Base-by-base conservation (phyloP, 2,113 vertebrate species). In the Actinemys pallida region DNA sequence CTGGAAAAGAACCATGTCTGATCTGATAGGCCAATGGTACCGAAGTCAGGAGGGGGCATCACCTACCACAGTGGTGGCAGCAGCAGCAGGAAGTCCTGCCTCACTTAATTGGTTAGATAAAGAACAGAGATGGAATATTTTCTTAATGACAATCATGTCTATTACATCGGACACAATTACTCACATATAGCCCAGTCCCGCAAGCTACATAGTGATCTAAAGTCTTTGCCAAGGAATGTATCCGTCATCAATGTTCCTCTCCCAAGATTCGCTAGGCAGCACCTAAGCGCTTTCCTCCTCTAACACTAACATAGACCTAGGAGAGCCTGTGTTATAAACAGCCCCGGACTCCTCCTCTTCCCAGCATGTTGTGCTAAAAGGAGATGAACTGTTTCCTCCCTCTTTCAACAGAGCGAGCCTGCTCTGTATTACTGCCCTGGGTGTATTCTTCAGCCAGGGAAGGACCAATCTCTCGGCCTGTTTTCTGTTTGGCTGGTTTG, bases 171-270 rank as follows among this genome's bases (percentile, higher is more conserved):
- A 10, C 2, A 10, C 35, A 9, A 35, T 49, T 39, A 50, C 25
- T 42, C 1, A 0, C 2, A 24, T 53, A 22, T 81, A 17, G 45
- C 14, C 29, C 7, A 10, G 2, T 47, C 47, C 24, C 1, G 4
- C 19, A 35, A 59, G 25, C 57, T 12, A 29, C 57, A 10, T 4
- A 57, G 42, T 20, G 22, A 19, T 29, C 1, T 45, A 4, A n/a
- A 29, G 14, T 19, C 22, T 53, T 76, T 52, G 29, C 22, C 56
- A 75, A 47, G 35, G 13, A 54, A 47, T 6, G 24, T 10, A 81
- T 10, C 6, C 1, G 8, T 13, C 75, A 84, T 25, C 1, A 2
- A 27, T 16, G 4, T 16, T 13, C 57, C 54, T 56, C 54, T 56
- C 22, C 54, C 25, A 12, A 11, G 11, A 29, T 59, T 13, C 27